Base-by-base conservation (phyloP, 2,797 vertebrate genomes). In the Takifugu rubripes region DNA sequence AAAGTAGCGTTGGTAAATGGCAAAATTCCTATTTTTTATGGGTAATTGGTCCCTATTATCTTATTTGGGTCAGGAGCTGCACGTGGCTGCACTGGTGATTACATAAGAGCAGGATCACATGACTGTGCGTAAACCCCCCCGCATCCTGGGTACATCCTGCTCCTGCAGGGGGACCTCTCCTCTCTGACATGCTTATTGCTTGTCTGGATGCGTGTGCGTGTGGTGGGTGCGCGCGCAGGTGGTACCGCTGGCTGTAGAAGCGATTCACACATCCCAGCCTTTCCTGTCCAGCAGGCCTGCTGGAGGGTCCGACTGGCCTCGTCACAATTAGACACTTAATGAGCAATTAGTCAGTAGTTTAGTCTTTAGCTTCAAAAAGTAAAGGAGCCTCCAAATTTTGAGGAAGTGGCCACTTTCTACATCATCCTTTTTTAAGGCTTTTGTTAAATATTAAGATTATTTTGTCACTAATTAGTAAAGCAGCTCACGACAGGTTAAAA, bases 101-200 rank as follows among this genome's bases (percentile, higher is more conserved):
- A 87, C 62, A 72, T 85, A 86, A 87, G 74, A 57, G 54, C 3
- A 0, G 51, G 69, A 55, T 84, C 82, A 88, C 73, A 33, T 90
- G 86, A 85, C 59, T 52, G 25, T 5, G 36, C 9, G 44, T 55
- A 66, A 74, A 71, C 54, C 62, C 36, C 65, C 65, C 51, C 21
- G 21, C 21, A 49, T 67, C 77, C 60, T 75, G 64, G 68, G 70
- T 53, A 75, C 71, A 72, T 78, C 74, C 78, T 78, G 68, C 56
- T 72, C 59, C 74, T 65, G 68, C 42, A 66, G 61, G 56, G 57
- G 74, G 77, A 59, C 72, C 67, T 70, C 69, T 68, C 54, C 66
- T 70, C 64, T 64, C 56, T 74, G 64, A 75, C 70, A 83, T 66
- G 57, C 64, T 69, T 71, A 51, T 65, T 58, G 57, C 21, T 75